A percentile compares a stretch with the other conserved stretches of the same genome.
phyloP scores from a whole-genome alignment of 2,113 vertebrate genomes.

The Pipa parva region DNA sequence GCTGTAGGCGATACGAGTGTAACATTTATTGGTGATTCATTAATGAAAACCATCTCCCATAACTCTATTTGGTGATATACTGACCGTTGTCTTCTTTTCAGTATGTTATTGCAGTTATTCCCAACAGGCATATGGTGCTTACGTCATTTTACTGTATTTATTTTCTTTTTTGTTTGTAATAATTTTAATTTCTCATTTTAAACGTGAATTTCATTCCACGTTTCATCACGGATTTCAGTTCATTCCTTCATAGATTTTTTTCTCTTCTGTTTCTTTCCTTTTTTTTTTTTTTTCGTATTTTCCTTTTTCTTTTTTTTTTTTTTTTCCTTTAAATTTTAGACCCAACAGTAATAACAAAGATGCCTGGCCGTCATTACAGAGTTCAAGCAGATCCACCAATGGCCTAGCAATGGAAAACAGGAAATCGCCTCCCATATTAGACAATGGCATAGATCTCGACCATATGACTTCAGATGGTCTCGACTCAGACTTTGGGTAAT shows the following conservation, averaged over 20 bases:
- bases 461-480: constrained; percentile 79
- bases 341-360: constrained; percentile 86
- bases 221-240: background rate
- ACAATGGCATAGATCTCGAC: constrained; percentile 84
- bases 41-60: too few species aligned
- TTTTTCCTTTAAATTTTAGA: constrained; percentile 57
- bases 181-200: too few species aligned
- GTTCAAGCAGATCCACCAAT: constrained; percentile 80
- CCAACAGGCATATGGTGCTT: too few species aligned
- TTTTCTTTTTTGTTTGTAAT: too few species aligned
- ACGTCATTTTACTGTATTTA: too few species aligned
- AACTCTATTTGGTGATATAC: too few species aligned
- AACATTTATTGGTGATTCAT: too few species aligned
- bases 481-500: constrained; percentile 79
- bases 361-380: constrained; percentile 84
- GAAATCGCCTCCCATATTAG: constrained; percentile 85
- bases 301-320: constrained; percentile 30
- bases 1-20: too few species aligned
- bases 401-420: constrained; percentile 83
- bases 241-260: constrained; percentile 17
- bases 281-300: constrained; percentile 18
- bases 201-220: background rate
- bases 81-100: too few species aligned
- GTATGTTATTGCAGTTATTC: too few species aligned
- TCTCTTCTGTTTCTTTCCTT: constrained; percentile 22